A percentile compares a stretch with the other conserved stretches of the same genome.
phyloP scores from a whole-genome alignment of 1,140 invertebrate genomes.

The Meloidogyne hapla region DNA sequence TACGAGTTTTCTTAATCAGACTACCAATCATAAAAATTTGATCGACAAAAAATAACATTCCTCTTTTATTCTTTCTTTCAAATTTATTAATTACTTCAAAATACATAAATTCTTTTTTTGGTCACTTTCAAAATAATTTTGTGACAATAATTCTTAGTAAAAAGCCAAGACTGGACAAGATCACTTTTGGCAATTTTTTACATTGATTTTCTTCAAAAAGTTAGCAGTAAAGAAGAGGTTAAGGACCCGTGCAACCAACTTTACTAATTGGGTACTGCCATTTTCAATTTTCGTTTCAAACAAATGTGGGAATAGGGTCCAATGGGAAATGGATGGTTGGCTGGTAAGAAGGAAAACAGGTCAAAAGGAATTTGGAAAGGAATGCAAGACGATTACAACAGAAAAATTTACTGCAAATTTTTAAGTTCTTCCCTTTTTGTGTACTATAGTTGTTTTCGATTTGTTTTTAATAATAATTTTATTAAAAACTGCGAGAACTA shows the following conservation, averaged over 20 bases:
- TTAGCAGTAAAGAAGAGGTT: neutral
- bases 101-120: no score
- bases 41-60: no score
- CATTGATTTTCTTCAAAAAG: neutral
- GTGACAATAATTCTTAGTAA: neutral
- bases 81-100: no score
- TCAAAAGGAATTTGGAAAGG: neutral
- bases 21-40: no score
- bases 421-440: neutral
- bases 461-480: neutral
- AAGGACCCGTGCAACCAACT: neutral
- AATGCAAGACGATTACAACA: conserved; percentile 1
- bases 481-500: no score
- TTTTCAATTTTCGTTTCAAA: conserved; percentile 6
- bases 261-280: conserved; percentile 4
- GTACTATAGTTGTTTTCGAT: neutral
- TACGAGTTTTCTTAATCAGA: no score
- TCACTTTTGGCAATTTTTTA: neutral
- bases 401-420: neutral
- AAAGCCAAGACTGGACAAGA: neutral
- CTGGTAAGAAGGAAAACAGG: neutral
- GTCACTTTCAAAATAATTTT: no score
- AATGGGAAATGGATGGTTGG: neutral
- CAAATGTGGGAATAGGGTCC: neutral
- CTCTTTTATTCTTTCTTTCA: no score